phyloP scores from a whole-genome alignment of 1,140 invertebrate genomes.

The Drosophila lowei region DNA sequence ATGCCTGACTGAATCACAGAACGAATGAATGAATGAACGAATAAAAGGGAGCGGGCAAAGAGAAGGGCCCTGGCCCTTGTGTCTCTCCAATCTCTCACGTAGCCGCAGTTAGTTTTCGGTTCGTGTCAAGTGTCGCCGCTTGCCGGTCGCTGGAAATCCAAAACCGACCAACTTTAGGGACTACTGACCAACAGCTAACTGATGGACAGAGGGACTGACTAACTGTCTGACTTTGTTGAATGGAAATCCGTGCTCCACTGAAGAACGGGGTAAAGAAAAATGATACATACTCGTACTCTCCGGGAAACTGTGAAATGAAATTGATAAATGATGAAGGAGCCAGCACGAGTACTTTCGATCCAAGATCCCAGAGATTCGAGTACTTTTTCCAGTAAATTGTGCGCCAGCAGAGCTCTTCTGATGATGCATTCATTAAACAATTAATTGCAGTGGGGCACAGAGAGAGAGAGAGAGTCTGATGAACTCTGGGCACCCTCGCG shows the following conservation, averaged over 20 bases:
- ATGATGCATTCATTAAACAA: slow-evolving; percentile 59
- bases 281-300: slow-evolving; percentile 39
- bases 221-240: slow-evolving; percentile 30
- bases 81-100: slow-evolving; percentile 19
- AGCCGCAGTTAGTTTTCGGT: slow-evolving; percentile 58
- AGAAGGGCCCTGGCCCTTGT: slow-evolving; percentile 23
- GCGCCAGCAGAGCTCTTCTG: no score
- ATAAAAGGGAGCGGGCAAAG: slow-evolving; percentile 11
- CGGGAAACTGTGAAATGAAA: slow-evolving; percentile 50
- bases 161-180: slow-evolving; percentile 42
- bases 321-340: slow-evolving; percentile 68
- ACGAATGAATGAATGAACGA: slow-evolving; percentile 39
- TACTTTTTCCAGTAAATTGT: slow-evolving; percentile 15
- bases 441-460: slow-evolving; percentile 38
- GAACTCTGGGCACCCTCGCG: slow-evolving; percentile 37
- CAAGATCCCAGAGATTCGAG: no score
- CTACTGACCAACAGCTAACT: slow-evolving; percentile 24
- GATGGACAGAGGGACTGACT: no score
- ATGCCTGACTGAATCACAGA: slow-evolving; percentile 41
- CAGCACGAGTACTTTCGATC: slow-evolving; percentile 21
- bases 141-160: slow-evolving; percentile 63
- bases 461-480: slow-evolving; percentile 10
- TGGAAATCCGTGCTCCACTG: slow-evolving; percentile 53
- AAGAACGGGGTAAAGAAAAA: slow-evolving; percentile 56
- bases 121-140: slow-evolving; percentile 70